phyloP scores from a whole-genome alignment of 1,140 invertebrate species.

The Temnothorax curvispinosus region DNA sequence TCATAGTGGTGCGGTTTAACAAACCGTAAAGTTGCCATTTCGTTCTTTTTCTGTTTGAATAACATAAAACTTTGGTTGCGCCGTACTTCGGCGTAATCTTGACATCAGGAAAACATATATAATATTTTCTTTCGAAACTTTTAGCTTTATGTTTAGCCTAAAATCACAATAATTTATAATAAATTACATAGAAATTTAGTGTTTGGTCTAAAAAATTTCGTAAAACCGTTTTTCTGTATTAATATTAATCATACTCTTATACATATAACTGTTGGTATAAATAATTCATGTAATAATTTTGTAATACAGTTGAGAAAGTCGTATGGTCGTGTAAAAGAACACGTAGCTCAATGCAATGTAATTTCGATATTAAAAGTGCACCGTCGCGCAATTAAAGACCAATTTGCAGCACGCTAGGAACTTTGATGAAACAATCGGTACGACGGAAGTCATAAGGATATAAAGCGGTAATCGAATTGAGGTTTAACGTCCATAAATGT shows the following conservation, averaged over 20 bases:
- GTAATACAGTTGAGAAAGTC: background rate
- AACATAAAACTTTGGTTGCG: constrained; percentile 9
- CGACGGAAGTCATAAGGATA: background rate
- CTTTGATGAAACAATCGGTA: background rate
- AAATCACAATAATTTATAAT: background rate
- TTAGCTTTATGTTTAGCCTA: background rate
- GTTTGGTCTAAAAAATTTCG: background rate
- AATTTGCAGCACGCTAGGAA: background rate
- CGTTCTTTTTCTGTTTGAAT: constrained; percentile 21
- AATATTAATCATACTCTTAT: background rate
- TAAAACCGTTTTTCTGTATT: background rate
- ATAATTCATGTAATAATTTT: background rate
- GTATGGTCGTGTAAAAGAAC: background rate
- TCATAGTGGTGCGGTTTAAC: background rate
- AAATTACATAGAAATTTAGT: background rate
- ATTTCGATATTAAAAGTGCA: background rate
- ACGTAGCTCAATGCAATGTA: background rate
- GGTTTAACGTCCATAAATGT: background rate
- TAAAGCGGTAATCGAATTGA: background rate
- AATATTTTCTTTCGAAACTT: constrained; percentile 16
- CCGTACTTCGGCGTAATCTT: background rate
- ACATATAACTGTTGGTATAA: background rate
- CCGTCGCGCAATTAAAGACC: background rate
- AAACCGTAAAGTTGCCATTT: constrained; percentile 2
- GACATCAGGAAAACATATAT: background rate